Evolutionary conservation across 64 coral and sea anemone genomes (phyloP), one percentile per base, ranked within the genome.

Genomic region (Pocillopora damicornis): DNA sequence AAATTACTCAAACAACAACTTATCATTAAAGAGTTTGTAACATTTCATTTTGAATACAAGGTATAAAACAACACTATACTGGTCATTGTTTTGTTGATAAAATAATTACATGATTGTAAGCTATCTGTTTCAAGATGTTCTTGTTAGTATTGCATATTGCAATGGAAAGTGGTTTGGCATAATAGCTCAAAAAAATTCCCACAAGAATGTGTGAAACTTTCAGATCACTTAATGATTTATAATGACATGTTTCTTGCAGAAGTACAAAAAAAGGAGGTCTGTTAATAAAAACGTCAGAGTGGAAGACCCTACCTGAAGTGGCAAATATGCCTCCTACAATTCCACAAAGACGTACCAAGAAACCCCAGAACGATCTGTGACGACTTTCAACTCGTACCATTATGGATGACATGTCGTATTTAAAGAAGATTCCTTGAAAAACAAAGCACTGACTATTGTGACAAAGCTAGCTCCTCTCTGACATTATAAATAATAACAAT

Each of bases 301-400:
- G 57, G 63, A 59, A 12, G 62, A 0, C 35, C 87, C 71, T 30
- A 98, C 96, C 96, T 73, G 96, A 98, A 23, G 96, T 98, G 18
- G 96, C 96, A 88, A 98, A 98, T 22, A 98, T 95, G 45, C 96
- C 96, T 69, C 96, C 96, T 17, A 98, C 75, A 23, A 98, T 98
- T 25, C 96, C 96, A 90, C 96, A 98, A 1, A 98, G 78, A 75
- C 96, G 75, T 18, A 98, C 96, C 71, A 98, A 79, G 78, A 98
- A 98, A 59, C 81, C 92, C 87, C 86, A 88, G 36, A 98, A 92
- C 2, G 96, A 94, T 14, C 93, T 87, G 74, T 79, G 93, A 11
- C 73, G 87, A 58, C 79, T 73, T 38, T 83, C 87, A 22, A 98
- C 93, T 63, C 90, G 93, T 1, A 98, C 96, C 96, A 98, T 94